phyloP scores from a whole-genome alignment of 2,113 vertebrate species.

The Pao palembangensis region DNA sequence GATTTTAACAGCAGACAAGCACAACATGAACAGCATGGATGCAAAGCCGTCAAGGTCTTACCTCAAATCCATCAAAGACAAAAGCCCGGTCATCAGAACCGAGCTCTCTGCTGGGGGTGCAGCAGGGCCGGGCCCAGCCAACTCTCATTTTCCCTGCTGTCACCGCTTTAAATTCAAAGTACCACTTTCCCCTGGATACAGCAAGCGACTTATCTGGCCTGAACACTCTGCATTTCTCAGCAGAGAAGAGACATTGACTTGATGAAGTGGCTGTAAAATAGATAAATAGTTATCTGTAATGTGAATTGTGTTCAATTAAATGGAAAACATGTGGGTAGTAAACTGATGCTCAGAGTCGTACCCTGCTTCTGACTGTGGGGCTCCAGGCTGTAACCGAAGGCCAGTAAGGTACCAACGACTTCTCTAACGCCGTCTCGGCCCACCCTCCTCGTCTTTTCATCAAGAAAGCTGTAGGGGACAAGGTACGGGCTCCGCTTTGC shows the following conservation, averaged over 20 bases:
- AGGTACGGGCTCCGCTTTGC: constrained; percentile 86
- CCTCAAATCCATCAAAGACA: constrained; percentile 91
- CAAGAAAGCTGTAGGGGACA: constrained; percentile 86
- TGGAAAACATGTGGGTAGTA: too few relatives aligned
- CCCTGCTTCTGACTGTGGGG: constrained; percentile 84
- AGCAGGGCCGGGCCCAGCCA: constrained; percentile 86
- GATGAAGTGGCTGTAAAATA: constrained; percentile 48
- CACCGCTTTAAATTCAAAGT: constrained; percentile 90
- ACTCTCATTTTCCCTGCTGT: constrained; percentile 89
- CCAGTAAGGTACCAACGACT: constrained; percentile 83
- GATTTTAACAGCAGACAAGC: not conserved
- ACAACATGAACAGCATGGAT: not conserved
- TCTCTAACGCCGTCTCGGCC: constrained; percentile 83
- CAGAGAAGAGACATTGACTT: constrained; percentile 48
- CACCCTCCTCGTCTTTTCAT: constrained; percentile 81
- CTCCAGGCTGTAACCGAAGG: constrained; percentile 87
- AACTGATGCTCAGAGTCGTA: constrained; percentile 43
- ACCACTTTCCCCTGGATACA: constrained; percentile 89
- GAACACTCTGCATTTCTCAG: constrained; percentile 85
- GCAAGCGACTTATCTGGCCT: constrained; percentile 86
- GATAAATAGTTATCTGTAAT: not conserved
- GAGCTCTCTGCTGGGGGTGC: constrained; percentile 82
- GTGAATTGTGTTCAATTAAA: too few relatives aligned
- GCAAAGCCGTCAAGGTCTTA: constrained; percentile 46
- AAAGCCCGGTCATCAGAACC: constrained; percentile 88